Conservation (phyloP, 2,797 vertebrate species). For the Rhinoraja longicauda region DNA sequence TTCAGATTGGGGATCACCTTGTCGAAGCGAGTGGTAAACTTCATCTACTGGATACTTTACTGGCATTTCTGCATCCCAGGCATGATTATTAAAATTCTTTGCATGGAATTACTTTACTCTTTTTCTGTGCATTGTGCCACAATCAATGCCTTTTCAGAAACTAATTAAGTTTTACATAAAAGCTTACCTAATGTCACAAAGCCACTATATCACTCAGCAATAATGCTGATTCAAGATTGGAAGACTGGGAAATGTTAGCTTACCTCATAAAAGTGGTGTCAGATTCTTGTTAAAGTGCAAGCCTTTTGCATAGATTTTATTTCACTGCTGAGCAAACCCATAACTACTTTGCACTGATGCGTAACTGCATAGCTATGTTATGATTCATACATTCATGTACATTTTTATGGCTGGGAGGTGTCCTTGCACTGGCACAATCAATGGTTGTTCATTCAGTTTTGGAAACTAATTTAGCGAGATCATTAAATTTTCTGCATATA, state of each 20-base stretch:
- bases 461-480: neutral
- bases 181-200: neutral
- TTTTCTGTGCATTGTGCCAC: neutral
- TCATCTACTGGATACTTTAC: slow-evolving; percentile 71
- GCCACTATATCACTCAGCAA: neutral
- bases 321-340: neutral
- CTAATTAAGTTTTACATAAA: neutral
- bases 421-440: neutral
- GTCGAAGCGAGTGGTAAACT: slow-evolving; percentile 86
- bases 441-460: neutral
- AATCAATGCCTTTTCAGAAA: neutral
- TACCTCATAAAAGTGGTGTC: neutral
- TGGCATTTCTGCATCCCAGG: slow-evolving; percentile 68
- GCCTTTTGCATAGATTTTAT: neutral
- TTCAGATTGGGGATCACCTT: slow-evolving; percentile 85
- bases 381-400: neutral
- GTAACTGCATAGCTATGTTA: neutral
- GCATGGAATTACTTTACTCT: neutral
- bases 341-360: neutral
- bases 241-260: neutral
- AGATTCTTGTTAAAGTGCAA: neutral
- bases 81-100: slow-evolving; percentile 48
- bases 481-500: neutral
- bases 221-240: neutral
- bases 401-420: neutral